Evolutionary conservation across 2,888 invertebrate species (phyloP).

Genomic region (Stenchaetothrips biformis): DNA sequence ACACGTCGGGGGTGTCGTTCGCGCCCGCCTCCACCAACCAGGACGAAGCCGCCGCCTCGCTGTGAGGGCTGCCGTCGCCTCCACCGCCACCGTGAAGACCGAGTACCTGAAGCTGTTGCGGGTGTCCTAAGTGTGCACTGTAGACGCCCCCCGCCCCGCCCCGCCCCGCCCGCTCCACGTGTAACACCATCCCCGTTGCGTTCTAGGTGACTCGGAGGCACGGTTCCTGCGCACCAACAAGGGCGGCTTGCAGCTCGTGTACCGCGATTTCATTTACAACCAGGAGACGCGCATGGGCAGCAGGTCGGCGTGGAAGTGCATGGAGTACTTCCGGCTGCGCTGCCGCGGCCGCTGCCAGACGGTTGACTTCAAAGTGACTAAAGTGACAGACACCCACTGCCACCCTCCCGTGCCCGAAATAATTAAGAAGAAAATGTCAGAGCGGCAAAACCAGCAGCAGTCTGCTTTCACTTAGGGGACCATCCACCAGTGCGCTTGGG

Average conservation of each 20-base stretch:
- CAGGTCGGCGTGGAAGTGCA: conserved; percentile 34
- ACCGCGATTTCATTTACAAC: conserved; percentile 35
- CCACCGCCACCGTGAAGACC: neutral
- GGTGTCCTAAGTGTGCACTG: conserved; percentile 4
- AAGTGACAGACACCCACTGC: conserved; percentile 6
- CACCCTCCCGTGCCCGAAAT: conserved; percentile 14
- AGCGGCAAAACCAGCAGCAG: conserved; percentile 7
- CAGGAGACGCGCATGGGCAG: conserved; percentile 33
- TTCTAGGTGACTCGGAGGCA: conserved; percentile 7
- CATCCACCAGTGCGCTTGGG: conserved; percentile 1
- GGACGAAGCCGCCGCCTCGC: neutral
- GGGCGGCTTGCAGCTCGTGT: conserved; percentile 34
- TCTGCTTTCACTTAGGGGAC: neutral
- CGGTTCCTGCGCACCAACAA: conserved; percentile 26
- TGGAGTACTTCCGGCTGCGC: conserved; percentile 33
- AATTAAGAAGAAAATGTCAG: conserved; percentile 9
- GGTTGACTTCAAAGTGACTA: conserved; percentile 28
- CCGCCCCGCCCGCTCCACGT: conserved; percentile 1
- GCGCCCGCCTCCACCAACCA: neutral
- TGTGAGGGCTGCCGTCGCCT: neutral
- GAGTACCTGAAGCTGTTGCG: conserved; percentile 31
- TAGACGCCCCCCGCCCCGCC: neutral
- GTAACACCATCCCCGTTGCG: neutral
- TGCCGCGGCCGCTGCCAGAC: conserved; percentile 33
- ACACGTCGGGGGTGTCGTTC: neutral